These are phyloP conservation scores for Pseudococcus viburni DNA, from an alignment of 2,888 invertebrate species.

Conservation along the genomic window DNA sequence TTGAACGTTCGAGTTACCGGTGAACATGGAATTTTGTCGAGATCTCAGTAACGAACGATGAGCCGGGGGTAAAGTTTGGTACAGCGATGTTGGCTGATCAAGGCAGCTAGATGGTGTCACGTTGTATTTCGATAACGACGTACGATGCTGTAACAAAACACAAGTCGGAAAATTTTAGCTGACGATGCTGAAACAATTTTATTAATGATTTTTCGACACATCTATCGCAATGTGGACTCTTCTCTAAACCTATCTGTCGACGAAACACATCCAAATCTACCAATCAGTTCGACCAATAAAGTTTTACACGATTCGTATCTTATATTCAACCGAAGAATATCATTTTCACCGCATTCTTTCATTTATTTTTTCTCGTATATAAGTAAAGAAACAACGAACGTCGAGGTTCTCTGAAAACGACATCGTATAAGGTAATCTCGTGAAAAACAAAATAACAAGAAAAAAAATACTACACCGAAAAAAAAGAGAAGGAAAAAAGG, in stretches of 20 bases:
- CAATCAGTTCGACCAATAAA: no score
- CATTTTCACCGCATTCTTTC: background rate
- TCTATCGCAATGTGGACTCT: no score
- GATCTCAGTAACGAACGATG: constrained; percentile 72
- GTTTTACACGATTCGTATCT: no score
- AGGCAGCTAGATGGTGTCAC: constrained; percentile 73
- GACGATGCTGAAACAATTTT: background rate
- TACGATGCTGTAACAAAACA: constrained; percentile 76
- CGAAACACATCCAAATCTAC: no score
- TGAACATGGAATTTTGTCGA: constrained; percentile 89
- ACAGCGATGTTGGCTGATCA: constrained; percentile 72
- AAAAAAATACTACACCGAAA: background rate
- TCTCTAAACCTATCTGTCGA: background rate
- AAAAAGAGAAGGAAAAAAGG: background rate
- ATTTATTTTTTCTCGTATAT: background rate
- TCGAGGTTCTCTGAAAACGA: background rate
- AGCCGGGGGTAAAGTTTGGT: constrained; percentile 71
- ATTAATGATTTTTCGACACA: background rate
- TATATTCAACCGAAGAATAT: background rate
- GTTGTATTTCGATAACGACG: constrained; percentile 80
- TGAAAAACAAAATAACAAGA: background rate
- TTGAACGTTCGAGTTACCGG: constrained; percentile 79
- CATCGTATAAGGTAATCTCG: background rate
- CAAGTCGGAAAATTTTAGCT: background rate
- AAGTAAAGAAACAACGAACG: background rate